Percentiles rank a stretch among this genome's conserved stretches.
phyloP scores from a whole-genome alignment of 1,140 invertebrate genomes.

The Cydia splendana region DNA sequence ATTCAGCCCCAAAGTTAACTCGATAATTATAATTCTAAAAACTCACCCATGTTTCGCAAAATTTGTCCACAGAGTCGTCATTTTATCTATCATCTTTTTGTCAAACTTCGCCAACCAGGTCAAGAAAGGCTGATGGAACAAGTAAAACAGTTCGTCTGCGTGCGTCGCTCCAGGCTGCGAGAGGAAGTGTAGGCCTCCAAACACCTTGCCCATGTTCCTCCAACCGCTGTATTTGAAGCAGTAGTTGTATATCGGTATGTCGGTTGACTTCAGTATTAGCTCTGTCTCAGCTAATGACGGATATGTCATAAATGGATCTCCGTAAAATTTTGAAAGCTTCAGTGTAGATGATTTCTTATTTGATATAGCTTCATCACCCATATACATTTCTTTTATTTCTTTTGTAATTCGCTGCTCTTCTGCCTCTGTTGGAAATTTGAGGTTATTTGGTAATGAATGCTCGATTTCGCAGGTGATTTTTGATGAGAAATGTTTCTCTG shows the following conservation, averaged over 20 bases:
- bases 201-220: constrained; percentile 34
- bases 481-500: constrained; percentile 56
- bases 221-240: constrained; percentile 29
- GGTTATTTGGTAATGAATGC: constrained; percentile 56
- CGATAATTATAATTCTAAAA: too few relatives aligned
- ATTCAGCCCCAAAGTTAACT: too few relatives aligned
- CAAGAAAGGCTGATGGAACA: constrained; percentile 35
- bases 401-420: constrained; percentile 42
- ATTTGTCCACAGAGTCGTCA: constrained; percentile 37
- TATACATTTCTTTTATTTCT: constrained; percentile 49
- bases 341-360: constrained; percentile 35
- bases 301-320: constrained; percentile 54
- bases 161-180: constrained; percentile 34
- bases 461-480: constrained; percentile 43
- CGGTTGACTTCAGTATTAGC: constrained; percentile 49
- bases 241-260: constrained; percentile 37
- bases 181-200: not conserved
- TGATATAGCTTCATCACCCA: constrained; percentile 46
- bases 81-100: constrained; percentile 34
- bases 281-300: constrained; percentile 56
- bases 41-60: constrained; percentile 43
- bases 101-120: constrained; percentile 32
- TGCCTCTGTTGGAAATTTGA: constrained; percentile 46
- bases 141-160: constrained; percentile 41
- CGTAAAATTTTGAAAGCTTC: constrained; percentile 53